phyloP scores from a whole-genome alignment of 2,113 vertebrate species.

The Crypturellus undulatus region DNA sequence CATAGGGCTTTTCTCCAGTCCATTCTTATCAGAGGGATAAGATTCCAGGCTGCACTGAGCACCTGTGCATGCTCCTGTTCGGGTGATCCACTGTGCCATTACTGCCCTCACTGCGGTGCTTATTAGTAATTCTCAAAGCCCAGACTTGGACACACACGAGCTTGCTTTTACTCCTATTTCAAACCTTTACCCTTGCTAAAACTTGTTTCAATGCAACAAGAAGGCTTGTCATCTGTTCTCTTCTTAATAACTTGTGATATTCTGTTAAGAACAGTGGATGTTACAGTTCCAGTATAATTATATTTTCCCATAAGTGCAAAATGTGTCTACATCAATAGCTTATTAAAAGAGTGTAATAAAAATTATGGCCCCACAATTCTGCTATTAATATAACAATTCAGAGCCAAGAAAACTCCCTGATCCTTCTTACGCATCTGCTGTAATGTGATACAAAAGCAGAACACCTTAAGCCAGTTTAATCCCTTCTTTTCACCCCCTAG shows the following conservation, averaged over 20 bases:
- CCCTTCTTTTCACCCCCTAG: constrained; percentile 55
- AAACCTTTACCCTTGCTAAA: neutral
- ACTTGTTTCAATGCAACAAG: neutral
- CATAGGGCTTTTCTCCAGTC: neutral
- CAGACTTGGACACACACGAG: neutral
- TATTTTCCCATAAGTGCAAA: constrained; percentile 52
- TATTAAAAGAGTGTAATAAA: constrained; percentile 66
- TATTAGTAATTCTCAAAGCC: neutral
- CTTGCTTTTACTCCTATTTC: neutral
- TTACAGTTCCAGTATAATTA: constrained; percentile 39
- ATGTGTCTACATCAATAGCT: constrained; percentile 46
- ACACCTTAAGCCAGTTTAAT: constrained; percentile 51
- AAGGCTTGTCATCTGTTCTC: neutral
- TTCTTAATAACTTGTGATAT: neutral
- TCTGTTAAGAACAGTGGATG: neutral
- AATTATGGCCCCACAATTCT: constrained; percentile 56
- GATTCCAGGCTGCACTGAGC: fast-evolving
- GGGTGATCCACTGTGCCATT: neutral
- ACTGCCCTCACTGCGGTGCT: neutral
- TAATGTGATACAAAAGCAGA: constrained; percentile 30
- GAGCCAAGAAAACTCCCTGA: constrained; percentile 49
- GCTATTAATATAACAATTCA: constrained; percentile 51
- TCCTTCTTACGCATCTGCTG: constrained; percentile 6
- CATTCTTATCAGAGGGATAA: neutral
- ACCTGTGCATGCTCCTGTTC: fast-evolving